Evolutionary conservation across 1,140 invertebrate genomes (phyloP).

Genomic region (Sinella curviseta): DNA sequence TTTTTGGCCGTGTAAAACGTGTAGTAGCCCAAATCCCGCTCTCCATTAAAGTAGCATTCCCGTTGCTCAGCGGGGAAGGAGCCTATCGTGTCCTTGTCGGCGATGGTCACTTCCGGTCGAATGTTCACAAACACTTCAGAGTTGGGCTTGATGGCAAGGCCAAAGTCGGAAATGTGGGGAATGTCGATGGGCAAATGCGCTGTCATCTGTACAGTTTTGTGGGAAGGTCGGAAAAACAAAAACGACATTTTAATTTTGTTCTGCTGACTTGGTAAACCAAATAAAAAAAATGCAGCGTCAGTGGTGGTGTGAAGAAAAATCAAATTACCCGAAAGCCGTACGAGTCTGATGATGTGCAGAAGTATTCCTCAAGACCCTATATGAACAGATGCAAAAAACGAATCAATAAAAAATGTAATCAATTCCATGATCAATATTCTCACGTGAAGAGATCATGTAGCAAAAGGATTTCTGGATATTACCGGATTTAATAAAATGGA

Average conservation of each 20-base stretch:
- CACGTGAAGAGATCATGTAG: too few relatives aligned
- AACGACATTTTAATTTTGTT: not conserved
- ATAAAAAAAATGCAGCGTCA: too few relatives aligned
- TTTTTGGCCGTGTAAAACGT: slow-evolving; percentile 12
- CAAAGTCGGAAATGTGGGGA: slow-evolving; percentile 44
- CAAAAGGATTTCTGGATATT: slow-evolving; percentile 42
- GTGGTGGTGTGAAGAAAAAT: too few relatives aligned
- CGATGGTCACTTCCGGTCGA: slow-evolving; percentile 43
- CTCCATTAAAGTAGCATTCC: slow-evolving; percentile 10
- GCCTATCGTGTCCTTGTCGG: slow-evolving; percentile 32
- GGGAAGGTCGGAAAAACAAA: not conserved
- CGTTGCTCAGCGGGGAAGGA: slow-evolving; percentile 28
- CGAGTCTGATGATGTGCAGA: slow-evolving; percentile 46
- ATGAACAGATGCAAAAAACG: not conserved
- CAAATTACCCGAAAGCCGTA: slow-evolving; percentile 43
- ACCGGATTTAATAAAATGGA: slow-evolving; percentile 29
- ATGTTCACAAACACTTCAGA: slow-evolving; percentile 43
- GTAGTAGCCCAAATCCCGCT: not conserved
- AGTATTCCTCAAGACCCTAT: slow-evolving; percentile 43
- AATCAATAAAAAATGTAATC: not conserved
- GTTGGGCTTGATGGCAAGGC: slow-evolving; percentile 41
- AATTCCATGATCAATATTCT: too few relatives aligned
- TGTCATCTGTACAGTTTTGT: slow-evolving; percentile 21
- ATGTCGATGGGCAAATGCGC: slow-evolving; percentile 44
- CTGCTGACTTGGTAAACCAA: too few relatives aligned